Evolutionary conservation across 2,888 invertebrate genomes (phyloP).

Genomic region (Cerceris rybyensis): DNA sequence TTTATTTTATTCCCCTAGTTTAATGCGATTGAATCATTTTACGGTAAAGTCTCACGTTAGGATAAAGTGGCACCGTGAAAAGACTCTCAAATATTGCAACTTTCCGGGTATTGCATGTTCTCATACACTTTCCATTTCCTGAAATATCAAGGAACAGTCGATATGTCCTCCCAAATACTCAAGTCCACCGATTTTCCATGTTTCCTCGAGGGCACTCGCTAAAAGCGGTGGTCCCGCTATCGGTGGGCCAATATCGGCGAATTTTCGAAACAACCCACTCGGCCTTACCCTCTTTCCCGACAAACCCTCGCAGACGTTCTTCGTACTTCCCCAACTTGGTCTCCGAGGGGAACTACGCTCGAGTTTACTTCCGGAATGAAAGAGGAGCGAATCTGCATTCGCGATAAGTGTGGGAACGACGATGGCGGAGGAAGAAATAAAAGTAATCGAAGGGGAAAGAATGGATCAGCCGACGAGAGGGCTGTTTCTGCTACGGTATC

Average conservation of each 20-base stretch:
- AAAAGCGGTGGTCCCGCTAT: conserved; percentile 21
- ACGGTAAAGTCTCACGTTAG: no score
- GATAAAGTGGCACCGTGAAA: no score
- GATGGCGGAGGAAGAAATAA: not conserved
- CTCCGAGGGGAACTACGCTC: conserved; percentile 4
- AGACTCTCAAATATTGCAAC: no score
- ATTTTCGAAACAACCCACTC: conserved; percentile 28
- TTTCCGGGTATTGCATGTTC: no score
- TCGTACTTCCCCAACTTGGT: not conserved
- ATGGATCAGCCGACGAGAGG: not conserved
- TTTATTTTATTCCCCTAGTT: no score
- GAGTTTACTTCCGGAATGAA: conserved; percentile 37
- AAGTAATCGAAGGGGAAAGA: not conserved
- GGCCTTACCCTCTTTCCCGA: conserved; percentile 15
- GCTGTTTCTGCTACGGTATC: no score
- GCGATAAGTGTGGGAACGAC: not conserved
- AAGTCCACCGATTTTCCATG: not conserved
- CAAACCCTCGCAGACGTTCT: not conserved
- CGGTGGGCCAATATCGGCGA: conserved; percentile 45
- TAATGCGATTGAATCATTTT: no score
- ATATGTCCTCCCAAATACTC: no score
- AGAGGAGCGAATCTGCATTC: conserved; percentile 5
- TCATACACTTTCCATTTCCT: no score
- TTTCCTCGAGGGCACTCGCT: conserved; percentile 6
- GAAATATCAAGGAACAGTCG: no score